Conservation (phyloP, 64 coral and sea anemone genomes). For the Montipora cactus region DNA sequence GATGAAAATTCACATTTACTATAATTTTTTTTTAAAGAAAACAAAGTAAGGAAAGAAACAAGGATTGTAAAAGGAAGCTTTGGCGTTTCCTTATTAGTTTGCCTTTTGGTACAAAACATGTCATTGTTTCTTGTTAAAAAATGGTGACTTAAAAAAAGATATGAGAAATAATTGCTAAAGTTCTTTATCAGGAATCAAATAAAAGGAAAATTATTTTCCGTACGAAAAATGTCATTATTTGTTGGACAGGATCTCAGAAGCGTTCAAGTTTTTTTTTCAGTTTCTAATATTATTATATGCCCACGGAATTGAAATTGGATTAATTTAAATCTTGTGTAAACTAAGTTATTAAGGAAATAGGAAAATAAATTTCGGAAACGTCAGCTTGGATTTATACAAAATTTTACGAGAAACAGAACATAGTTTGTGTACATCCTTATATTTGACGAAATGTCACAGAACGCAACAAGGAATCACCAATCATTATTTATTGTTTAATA, state of each 20-base stretch:
- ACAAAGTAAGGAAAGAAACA: background rate
- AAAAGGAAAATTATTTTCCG: background rate
- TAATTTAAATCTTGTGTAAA: conserved; percentile 60
- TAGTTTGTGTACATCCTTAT: conserved; percentile 25
- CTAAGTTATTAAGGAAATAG: conserved; percentile 64
- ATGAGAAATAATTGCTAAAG: too few relatives aligned
- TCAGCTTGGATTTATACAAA: conserved; percentile 67
- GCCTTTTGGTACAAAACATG: background rate
- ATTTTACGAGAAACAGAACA: conserved; percentile 12
- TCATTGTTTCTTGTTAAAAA: background rate
- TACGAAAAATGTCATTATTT: background rate
- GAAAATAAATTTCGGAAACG: conserved; percentile 72
- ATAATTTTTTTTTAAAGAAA: background rate
- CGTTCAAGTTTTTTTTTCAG: conserved; percentile 8
- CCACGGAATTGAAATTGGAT: conserved; percentile 58
- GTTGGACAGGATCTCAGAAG: background rate
- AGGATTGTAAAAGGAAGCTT: background rate
- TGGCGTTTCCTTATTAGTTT: background rate
- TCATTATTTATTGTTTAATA: conserved; percentile 35
- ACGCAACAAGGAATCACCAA: background rate
- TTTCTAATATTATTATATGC: conserved; percentile 32
- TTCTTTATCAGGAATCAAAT: conserved; percentile 26
- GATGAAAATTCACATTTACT: background rate
- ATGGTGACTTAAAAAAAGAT: background rate
- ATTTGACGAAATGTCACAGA: background rate